Evolutionary conservation across 1,140 invertebrate species (phyloP), one percentile per base, ranked within the genome.

Genomic region (Drosophila ogumai): DNA sequence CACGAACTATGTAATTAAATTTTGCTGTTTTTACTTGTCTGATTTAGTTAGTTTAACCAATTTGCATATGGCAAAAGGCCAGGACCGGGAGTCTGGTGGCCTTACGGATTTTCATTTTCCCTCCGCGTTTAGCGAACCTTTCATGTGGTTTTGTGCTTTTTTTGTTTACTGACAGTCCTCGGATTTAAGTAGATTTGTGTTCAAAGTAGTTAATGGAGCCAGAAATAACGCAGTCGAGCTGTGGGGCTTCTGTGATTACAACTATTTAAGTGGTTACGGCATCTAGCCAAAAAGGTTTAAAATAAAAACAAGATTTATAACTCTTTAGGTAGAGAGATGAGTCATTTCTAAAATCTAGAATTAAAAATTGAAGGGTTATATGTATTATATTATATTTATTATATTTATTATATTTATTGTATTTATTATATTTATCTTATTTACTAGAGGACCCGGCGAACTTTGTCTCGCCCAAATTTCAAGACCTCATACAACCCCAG

Each of bases 1-100:
- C 32, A 28, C 47, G 25, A 82, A 68, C 61, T 56, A 67, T 47
- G 63, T 87, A 87, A 86, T 86, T 86, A 75, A 87, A 79, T 82
- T 79, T 67, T 28, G 46, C 28, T 36, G 31, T 72, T 56, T 61
- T 75, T 31, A 56, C 47, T 59, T 56, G 63, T 73, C 64, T 63
- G 40, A 55, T 38, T 79, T 61, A 58, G 68, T 79, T 75, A 65
- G 55, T 68, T 81, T 55, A 34, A 69, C 41, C 52, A 64, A 81
- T 85, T 79, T 82, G 49, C 75, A 71, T 75, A 69, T 57, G 40
- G 22, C 15, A n/a, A 28, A 28, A 28, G 25, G 25, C 3, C 13
- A n/a, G 46, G 13, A n/a, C 8, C 4, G 28, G 31, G 43, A 32
- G n/a, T 25, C 31, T 22, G 3, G 7, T 28, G 13, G 7, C 22